Evolutionary conservation across 2,888 invertebrate genomes (phyloP).

Genomic region (Thereva nobilitata): DNA sequence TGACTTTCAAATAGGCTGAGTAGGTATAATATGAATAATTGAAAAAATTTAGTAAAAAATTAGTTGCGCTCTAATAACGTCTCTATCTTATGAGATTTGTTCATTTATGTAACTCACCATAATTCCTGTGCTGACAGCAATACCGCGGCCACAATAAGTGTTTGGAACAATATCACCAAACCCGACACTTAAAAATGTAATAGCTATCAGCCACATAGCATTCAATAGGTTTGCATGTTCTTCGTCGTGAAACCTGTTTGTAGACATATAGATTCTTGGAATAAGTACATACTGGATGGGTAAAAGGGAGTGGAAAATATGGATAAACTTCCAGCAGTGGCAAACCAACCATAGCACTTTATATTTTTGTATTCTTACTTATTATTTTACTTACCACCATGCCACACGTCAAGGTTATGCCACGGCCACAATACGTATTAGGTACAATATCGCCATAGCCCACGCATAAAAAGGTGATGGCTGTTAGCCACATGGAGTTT

Average conservation of each 20-base stretch:
- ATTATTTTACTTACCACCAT: slow-evolving; percentile 89
- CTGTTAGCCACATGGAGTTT: slow-evolving; percentile 99
- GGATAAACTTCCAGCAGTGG: slow-evolving; percentile 37
- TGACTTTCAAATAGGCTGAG: too few relatives aligned
- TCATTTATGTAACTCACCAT: slow-evolving; percentile 84
- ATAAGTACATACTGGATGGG: slow-evolving; percentile 29
- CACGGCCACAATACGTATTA: slow-evolving; percentile 99
- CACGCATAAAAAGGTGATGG: slow-evolving; percentile 99
- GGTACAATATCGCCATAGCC: slow-evolving; percentile 99
- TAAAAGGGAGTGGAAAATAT: slow-evolving; percentile 37
- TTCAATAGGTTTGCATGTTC: slow-evolving; percentile 98
- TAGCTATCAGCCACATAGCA: slow-evolving; percentile 99
- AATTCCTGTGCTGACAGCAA: slow-evolving; percentile 98
- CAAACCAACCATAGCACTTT: slow-evolving; percentile 41
- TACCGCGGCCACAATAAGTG: slow-evolving; percentile 99
- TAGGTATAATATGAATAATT: too few relatives aligned
- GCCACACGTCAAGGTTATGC: slow-evolving; percentile 97
- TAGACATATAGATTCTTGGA: slow-evolving; percentile 43
- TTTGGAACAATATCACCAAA: slow-evolving; percentile 99
- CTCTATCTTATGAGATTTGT: slow-evolving; percentile 18
- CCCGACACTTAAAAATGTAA: slow-evolving; percentile 99
- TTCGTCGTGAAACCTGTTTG: slow-evolving; percentile 91
- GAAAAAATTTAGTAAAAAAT: too few relatives aligned
- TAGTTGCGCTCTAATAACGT: too few relatives aligned
- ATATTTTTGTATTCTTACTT: slow-evolving; percentile 43